Conservation (phyloP, 2,113 vertebrate genomes). For the Phrynocephalus versicolor region DNA sequence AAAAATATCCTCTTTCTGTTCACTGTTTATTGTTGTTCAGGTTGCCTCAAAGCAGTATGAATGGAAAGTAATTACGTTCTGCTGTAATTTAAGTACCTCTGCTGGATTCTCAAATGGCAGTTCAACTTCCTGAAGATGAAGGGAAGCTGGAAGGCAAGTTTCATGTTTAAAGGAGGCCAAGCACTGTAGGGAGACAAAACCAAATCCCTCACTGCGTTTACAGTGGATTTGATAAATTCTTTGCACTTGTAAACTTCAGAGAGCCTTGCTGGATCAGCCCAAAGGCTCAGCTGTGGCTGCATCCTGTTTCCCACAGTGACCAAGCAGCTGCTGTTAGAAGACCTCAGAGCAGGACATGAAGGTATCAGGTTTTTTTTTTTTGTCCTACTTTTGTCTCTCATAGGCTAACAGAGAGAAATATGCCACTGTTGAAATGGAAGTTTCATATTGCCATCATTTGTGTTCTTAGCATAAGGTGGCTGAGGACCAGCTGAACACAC, state of each 20-base stretch:
- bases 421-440: background rate
- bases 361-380: background rate
- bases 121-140: constrained; percentile 3
- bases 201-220: background rate
- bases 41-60: constrained; percentile 25
- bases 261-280: background rate
- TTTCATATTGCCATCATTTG: background rate
- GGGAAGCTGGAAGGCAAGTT: constrained; percentile 13
- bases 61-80: constrained; percentile 33
- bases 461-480: too few relatives aligned
- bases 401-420: background rate
- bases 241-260: background rate
- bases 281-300: background rate
- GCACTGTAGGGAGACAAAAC: background rate
- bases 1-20: constrained; percentile 19
- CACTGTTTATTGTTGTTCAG: constrained; percentile 36
- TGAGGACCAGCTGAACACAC: too few relatives aligned
- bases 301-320: background rate
- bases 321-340: background rate
- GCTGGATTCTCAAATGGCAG: constrained; percentile 29
- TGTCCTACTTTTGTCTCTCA: too few relatives aligned
- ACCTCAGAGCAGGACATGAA: background rate
- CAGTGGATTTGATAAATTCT: background rate
- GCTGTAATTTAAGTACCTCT: constrained; percentile 27
- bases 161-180: background rate